These are phyloP conservation scores for Ceyx cyanopectus DNA, from an alignment of 2,113 vertebrate species.

Conservation along the genomic window DNA sequence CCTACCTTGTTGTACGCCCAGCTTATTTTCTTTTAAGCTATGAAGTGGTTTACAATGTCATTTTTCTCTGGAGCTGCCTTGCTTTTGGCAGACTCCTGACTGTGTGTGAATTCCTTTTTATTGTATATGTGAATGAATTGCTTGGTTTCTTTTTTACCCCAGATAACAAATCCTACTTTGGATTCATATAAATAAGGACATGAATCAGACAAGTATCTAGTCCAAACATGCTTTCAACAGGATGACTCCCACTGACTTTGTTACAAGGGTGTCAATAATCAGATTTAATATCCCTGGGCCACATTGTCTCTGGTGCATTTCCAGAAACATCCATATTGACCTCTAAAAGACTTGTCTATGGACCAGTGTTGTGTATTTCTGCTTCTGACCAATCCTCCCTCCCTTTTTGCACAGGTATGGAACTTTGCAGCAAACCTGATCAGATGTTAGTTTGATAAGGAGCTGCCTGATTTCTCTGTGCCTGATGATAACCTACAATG, in stretches of 20 bases:
- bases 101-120: constrained; percentile 16
- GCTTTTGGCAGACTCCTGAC: constrained; percentile 29
- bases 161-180: constrained; percentile 13
- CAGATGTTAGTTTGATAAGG: not conserved
- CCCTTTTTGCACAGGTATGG: not conserved
- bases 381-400: not conserved
- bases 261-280: constrained; percentile 17
- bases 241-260: not conserved
- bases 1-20: constrained; percentile 54
- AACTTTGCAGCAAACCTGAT: not conserved
- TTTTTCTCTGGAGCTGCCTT: constrained; percentile 55
- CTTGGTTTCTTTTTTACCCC: not conserved
- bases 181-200: not conserved
- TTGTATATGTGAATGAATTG: not conserved
- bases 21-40: constrained; percentile 49
- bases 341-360: not conserved
- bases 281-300: not conserved
- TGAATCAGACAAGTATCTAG: constrained; percentile 10
- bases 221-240: not conserved
- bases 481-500: not conserved
- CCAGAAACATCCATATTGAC: not conserved
- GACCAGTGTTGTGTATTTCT: not conserved
- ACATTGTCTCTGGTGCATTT: not conserved
- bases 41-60: constrained; percentile 38
- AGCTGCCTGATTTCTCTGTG: not conserved